Base-by-base conservation (phyloP, 2,113 vertebrate species). In the Xiphorhynchus elegans region DNA sequence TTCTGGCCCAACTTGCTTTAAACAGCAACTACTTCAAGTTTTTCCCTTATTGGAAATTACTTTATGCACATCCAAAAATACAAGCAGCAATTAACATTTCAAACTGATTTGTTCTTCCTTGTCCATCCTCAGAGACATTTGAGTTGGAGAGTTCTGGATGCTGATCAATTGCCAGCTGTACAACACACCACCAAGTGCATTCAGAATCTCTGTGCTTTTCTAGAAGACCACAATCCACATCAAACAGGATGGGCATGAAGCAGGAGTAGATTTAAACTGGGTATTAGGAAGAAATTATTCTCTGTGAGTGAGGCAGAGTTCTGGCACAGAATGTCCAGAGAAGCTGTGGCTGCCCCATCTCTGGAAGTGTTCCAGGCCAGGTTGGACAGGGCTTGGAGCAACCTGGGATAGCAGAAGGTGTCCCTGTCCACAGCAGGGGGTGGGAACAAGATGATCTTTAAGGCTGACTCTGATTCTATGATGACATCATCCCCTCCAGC, bases 361-460 rank as follows among this genome's bases (percentile, higher is more conserved):
- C 35, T 77, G 49, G 25, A 4, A 49, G 10, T 11, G 25, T 49
- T 17, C 56, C 18, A 24, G 1, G 15, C 15, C 52, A 67, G 28
- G 16, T 0, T 75, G 69, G 46, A 68, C 0, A 0, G 17, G 21
- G 63, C 26, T 84, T 11, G 31, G 47, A 49, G 7, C 14, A 55
- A 0, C 11, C 31, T 69, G 72, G 14, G 10, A 15, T 0, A 33
- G 31, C 7, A 49, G 17, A 33, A 69, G 1, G 13, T 16, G 6
- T 23, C 47, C 70, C n/a, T 83, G 31, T 8, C 18, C 25, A 23
- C 7, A 20, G 35, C 29, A 49, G 6, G 11, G 19, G 29, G 3
- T 55, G 5, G 37, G 9, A 35, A 60, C 4, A 9, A 35, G 19
- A 75, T 52, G 17, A 18, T 40, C 12, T 13, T 60, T 20, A 55